phyloP scores from a whole-genome alignment of 2,113 vertebrate species.

The Apaloderma vittatum region DNA sequence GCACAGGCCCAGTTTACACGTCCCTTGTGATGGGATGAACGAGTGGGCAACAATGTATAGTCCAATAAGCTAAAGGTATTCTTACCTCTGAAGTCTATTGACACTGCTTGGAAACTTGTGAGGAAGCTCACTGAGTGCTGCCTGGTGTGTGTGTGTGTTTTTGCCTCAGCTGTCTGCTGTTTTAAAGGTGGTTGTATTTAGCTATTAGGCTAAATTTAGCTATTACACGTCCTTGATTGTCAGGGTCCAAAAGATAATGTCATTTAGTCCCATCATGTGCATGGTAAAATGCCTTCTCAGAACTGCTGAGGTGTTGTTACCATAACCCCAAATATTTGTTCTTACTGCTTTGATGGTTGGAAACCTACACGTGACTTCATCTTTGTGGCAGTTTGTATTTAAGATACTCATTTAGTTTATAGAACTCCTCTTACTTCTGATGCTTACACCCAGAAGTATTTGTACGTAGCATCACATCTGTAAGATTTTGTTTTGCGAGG shows the following conservation, averaged over 20 bases:
- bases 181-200: background rate
- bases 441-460: accelerated
- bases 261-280: background rate
- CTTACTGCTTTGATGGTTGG: background rate
- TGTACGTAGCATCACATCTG: background rate
- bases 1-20: background rate
- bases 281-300: background rate
- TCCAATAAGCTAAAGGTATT: accelerated
- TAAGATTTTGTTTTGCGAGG: background rate
- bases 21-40: background rate
- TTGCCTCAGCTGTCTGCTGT: background rate
- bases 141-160: background rate
- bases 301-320: background rate
- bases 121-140: background rate
- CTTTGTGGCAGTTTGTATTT: background rate
- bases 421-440: background rate
- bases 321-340: background rate
- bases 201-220: too few species aligned
- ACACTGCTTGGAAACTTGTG: background rate
- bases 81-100: background rate
- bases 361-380: background rate
- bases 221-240: background rate
- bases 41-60: accelerated
- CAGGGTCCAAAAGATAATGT: background rate
- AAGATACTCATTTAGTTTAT: background rate